These are phyloP conservation scores for Popillia japonica DNA, from an alignment of 1,140 invertebrate genomes.

Conservation along the genomic window DNA sequence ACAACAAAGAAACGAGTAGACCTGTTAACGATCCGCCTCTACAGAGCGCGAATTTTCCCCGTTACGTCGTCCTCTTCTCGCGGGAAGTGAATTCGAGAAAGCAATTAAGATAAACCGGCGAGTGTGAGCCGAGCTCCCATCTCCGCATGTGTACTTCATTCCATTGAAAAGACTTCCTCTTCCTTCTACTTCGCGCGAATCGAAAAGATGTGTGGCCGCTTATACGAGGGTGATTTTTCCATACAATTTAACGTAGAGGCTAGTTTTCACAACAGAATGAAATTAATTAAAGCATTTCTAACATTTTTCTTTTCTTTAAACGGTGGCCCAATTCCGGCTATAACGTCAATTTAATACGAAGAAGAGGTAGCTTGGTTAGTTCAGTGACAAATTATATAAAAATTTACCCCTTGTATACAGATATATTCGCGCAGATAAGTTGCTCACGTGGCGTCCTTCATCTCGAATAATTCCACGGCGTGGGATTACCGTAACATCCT, in stretches of 20 bases:
- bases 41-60: not conserved
- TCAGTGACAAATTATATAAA: too few species aligned
- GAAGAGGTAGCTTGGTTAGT: too few species aligned
- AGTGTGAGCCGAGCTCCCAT: not conserved
- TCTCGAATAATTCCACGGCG: not conserved
- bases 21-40: not conserved
- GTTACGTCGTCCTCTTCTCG: not conserved
- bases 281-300: too few species aligned
- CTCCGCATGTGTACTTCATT: not conserved
- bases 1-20: not conserved
- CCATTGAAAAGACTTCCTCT: not conserved
- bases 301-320: too few species aligned
- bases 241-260: too few species aligned
- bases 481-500: not conserved
- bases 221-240: too few species aligned
- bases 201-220: too few species aligned
- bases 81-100: not conserved
- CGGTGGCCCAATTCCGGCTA: too few species aligned
- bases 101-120: constrained; percentile 1
- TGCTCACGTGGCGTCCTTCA: not conserved
- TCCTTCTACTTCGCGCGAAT: not conserved
- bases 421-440: not conserved
- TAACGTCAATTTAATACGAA: too few species aligned
- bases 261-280: too few species aligned
- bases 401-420: not conserved